A percentile compares a stretch with the other conserved stretches of the same genome.
Conservation (phyloP, 2,888 invertebrate genomes). For the Drosophila rellima region DNA sequence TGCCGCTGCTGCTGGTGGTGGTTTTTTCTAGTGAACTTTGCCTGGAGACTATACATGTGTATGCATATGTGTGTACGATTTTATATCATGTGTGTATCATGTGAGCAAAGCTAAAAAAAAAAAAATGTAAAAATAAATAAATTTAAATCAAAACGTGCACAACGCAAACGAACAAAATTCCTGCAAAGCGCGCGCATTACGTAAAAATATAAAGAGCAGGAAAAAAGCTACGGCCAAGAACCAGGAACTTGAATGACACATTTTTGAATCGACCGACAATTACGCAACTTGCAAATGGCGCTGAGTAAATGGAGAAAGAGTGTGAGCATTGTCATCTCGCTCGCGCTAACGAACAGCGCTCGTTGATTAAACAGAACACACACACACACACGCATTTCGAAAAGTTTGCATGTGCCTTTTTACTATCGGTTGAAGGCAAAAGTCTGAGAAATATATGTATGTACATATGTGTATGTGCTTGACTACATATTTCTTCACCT, state of each 20-base stretch:
- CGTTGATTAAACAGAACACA: constrained; percentile 39
- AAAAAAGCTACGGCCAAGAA: constrained; percentile 33
- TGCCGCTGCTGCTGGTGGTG: constrained; percentile 52
- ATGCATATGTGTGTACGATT: constrained; percentile 35
- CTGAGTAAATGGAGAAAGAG: constrained; percentile 37
- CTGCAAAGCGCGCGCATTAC: constrained; percentile 66
- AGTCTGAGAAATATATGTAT: constrained; percentile 51
- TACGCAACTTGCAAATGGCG: constrained; percentile 80
- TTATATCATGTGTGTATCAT: constrained; percentile 53
- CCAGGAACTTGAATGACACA: constrained; percentile 79
- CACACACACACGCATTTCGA: constrained; percentile 21
- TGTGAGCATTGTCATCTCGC: constrained; percentile 37
- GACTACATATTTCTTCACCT: constrained; percentile 61
- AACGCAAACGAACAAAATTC: neutral
- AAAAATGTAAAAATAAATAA: constrained; percentile 3
- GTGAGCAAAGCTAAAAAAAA: constrained; percentile 43
- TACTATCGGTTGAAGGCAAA: constrained; percentile 71
- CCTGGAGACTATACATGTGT: constrained; percentile 50
- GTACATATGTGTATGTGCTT: constrained; percentile 39
- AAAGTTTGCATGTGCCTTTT: constrained; percentile 74
- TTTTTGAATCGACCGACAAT: constrained; percentile 73
- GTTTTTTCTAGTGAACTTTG: constrained; percentile 75
- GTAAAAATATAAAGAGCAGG: constrained; percentile 53
- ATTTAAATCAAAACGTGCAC: constrained; percentile 24
- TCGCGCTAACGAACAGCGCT: constrained; percentile 36